phyloP scores from a whole-genome alignment of 2,888 invertebrate species.

The Corbicula japonica region DNA sequence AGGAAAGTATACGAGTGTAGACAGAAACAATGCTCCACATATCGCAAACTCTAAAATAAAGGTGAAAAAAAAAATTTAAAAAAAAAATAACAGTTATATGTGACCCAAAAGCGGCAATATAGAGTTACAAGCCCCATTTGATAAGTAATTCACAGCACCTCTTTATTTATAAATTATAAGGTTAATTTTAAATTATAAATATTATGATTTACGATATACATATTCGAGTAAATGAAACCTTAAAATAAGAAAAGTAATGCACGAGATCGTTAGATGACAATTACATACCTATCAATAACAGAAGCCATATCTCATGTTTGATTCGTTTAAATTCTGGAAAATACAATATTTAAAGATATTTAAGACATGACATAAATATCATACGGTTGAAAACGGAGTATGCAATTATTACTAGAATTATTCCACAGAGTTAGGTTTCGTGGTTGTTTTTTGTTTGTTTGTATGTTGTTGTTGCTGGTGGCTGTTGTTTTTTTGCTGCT shows the following conservation, averaged over 20 bases:
- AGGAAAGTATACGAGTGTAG: slow-evolving; percentile 52
- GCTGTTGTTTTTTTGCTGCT: too few species aligned
- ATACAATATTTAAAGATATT: background rate
- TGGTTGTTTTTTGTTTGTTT: background rate
- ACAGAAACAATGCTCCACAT: slow-evolving; percentile 36
- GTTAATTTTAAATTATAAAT: too few species aligned
- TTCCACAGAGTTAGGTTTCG: background rate
- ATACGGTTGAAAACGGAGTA: too few species aligned
- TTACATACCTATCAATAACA: slow-evolving; percentile 29
- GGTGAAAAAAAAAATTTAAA: background rate
- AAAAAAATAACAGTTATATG: background rate
- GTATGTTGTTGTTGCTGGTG: background rate
- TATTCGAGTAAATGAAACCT: too few species aligned
- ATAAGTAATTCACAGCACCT: too few species aligned
- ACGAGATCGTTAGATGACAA: background rate
- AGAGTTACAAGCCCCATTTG: too few species aligned
- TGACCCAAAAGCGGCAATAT: too few species aligned
- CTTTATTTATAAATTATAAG: too few species aligned
- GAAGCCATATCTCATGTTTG: slow-evolving; percentile 20
- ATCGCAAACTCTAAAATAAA: slow-evolving; percentile 49
- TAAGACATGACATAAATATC: background rate
- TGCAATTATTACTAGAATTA: background rate
- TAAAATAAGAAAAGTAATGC: background rate
- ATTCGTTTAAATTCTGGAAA: slow-evolving; percentile 13
- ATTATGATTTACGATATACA: too few species aligned